A percentile compares a stretch with the other conserved stretches of the same genome.
Conservation (phyloP, 2,797 vertebrate genomes). For the Oryzias sinensis region DNA sequence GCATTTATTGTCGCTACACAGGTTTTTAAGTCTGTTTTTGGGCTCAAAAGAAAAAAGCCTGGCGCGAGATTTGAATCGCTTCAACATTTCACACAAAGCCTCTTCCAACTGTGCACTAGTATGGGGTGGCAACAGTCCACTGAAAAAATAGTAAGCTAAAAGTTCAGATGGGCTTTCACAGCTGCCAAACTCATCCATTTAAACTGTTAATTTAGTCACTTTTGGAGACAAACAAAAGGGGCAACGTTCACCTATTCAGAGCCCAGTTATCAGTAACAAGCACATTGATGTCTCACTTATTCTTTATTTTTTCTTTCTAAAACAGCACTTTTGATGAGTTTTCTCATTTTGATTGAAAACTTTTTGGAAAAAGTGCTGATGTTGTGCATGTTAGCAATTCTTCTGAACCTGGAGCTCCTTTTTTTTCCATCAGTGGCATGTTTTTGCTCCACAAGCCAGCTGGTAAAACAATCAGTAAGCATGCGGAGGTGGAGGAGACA, state of each 20-base stretch:
- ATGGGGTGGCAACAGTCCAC: no score
- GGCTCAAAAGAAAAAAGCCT: no score
- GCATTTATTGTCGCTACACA: no score
- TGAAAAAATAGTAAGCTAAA: no score
- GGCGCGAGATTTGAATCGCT: no score
- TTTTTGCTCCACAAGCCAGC: conserved; percentile 65
- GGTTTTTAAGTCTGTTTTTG: no score
- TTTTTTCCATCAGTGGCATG: conserved; percentile 21
- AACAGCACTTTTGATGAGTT: background rate
- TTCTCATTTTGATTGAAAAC: no score
- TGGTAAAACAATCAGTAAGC: conserved; percentile 77
- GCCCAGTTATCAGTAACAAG: background rate
- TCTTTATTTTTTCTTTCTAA: background rate
- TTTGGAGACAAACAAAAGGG: background rate
- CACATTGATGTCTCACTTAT: background rate
- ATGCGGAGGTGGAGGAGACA: conserved; percentile 59
- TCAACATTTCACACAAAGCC: no score
- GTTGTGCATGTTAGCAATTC: background rate
- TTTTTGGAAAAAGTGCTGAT: background rate
- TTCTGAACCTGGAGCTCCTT: conserved; percentile 7
- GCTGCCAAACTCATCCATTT: no score
- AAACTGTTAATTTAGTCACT: no score
- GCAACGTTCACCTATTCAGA: background rate
- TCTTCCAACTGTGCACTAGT: no score
- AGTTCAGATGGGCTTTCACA: no score